phyloP scores from a whole-genome alignment of 2,113 vertebrate genomes.

The Sinosuthora webbiana region DNA sequence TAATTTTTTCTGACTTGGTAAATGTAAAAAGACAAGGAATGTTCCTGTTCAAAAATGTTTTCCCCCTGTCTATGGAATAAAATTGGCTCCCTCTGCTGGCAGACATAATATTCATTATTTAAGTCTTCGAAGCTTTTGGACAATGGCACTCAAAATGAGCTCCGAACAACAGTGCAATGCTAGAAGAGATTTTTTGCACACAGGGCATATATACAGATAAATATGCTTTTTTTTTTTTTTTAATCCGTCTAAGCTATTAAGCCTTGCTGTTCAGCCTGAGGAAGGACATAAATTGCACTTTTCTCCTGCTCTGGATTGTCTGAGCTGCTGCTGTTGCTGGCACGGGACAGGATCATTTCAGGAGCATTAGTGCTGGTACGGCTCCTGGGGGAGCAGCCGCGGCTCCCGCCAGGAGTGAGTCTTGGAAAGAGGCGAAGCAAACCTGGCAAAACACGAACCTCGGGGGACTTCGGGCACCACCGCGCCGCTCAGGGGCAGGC shows the following conservation, averaged over 20 bases:
- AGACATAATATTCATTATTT: not conserved
- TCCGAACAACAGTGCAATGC: not conserved
- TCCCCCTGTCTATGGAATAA: not conserved
- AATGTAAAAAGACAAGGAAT: not conserved
- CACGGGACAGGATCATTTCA: not conserved
- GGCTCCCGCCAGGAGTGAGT: not conserved
- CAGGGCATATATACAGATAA: not conserved
- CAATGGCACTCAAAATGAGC: not conserved
- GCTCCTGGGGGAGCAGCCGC: not conserved
- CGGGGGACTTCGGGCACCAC: not conserved
- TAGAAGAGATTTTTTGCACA: not conserved
- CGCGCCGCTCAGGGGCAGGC: not conserved
- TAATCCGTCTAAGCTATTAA: not conserved
- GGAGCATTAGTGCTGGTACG: not conserved
- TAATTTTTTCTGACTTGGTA: not conserved
- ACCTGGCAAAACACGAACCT: not conserved
- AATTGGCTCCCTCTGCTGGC: conserved; percentile 18
- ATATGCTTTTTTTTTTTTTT: not conserved
- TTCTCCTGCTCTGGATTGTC: not conserved
- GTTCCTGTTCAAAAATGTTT: not conserved
- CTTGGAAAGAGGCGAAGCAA: no score
- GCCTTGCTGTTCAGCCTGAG: not conserved
- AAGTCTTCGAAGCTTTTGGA: not conserved
- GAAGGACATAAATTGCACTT: not conserved
- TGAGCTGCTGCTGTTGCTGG: not conserved